A percentile compares a stretch with the other conserved stretches of the same genome.
These are phyloP conservation scores for Orchesella flavescens DNA, from an alignment of 2,888 invertebrate species.

Conservation along the genomic window DNA sequence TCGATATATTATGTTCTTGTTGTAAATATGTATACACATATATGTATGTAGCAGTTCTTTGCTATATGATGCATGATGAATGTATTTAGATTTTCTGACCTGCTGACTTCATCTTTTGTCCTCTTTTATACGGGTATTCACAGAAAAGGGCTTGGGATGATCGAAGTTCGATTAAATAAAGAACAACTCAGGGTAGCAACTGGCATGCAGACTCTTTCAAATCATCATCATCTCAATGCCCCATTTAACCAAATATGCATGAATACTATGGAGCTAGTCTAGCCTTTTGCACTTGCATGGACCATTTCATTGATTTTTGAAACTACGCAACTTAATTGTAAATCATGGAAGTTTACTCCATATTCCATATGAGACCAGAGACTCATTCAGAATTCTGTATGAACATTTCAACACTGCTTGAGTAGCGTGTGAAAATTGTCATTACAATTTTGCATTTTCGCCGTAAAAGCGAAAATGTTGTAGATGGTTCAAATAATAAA, in stretches of 20 bases:
- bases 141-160: background rate
- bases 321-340: background rate
- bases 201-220: background rate
- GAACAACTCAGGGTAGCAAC: background rate
- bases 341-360: background rate
- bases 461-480: too few species aligned
- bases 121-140: background rate
- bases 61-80: too few species aligned
- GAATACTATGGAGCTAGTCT: background rate
- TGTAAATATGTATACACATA: background rate
- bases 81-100: background rate
- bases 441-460: background rate
- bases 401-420: background rate
- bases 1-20: background rate
- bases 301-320: background rate
- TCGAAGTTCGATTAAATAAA: background rate
- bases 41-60: too few species aligned
- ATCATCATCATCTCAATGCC: constrained; percentile 13
- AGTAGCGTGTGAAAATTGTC: background rate
- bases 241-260: constrained; percentile 13
- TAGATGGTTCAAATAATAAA: too few species aligned
- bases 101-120: background rate
- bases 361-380: background rate
- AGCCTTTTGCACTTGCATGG: background rate
- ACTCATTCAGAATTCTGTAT: background rate